Evolutionary conservation across 2,888 invertebrate species (phyloP), one percentile per base, ranked within the genome.

Genomic region (Argyresthia goedartella): DNA sequence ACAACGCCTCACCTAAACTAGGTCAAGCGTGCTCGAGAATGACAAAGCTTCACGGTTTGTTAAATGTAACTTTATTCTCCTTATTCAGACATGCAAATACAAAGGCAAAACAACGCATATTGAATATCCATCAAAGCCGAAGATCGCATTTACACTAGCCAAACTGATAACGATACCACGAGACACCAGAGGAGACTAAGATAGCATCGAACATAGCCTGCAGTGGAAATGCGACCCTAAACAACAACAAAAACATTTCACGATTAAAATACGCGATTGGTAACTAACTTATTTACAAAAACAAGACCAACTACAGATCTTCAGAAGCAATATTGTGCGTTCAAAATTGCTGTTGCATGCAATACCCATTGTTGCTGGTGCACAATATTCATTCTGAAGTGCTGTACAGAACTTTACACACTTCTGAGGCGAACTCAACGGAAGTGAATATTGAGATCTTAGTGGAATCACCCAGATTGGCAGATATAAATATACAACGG

Each of bases 51-150:
- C 25, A 56, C 61, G 62, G 60, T 65, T 65, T 68, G 65, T 67
- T 77, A 51, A 46, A 76, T 67, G 68, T 79, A 77, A 80, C 75
- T 84, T 84, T 84, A 84, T 80, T 84, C 75, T 78, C 73, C 76
- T 81, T 75, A 76, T 81, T 82, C 76, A 84, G 65, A 78, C 76
- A 82, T 82, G 79, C 81, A 80, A 80, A 80, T 81, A 80, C 72
- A 81, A 71, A 70, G 74, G 73, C 71, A 73, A 76, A 72, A 63
- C 71, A 71, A 71, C 66, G 69, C 64, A 67, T 66, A 25, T 43
- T 41, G 62, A 69, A 64, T 66, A 68, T 63, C 65, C 66, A 64
- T 64, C 64, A 66, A 64, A 70, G 69, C 64, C 68, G 64, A 67
- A 61, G 54, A 46, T 44, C 1, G 25, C 10, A 16, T 16, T n/a